These are phyloP conservation scores for Grus americana DNA, from an alignment of 2,113 vertebrate genomes.

Conservation along the genomic window DNA sequence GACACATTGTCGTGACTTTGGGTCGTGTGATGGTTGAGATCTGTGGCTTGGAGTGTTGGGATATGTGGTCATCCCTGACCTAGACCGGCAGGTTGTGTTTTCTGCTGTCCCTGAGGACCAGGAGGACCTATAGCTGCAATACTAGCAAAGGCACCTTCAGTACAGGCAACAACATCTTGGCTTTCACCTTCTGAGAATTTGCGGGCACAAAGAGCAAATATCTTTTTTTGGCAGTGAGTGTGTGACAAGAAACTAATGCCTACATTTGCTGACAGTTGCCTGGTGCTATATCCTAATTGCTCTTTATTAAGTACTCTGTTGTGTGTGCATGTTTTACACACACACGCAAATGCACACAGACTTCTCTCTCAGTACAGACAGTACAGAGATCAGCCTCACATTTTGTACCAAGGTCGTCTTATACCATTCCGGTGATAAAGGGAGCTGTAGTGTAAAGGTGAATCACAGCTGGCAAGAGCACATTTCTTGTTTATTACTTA, in stretches of 20 bases:
- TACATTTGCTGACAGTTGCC: neutral
- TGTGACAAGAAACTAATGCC: neutral
- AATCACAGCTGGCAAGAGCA: neutral
- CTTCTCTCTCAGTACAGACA: neutral
- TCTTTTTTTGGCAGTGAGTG: neutral
- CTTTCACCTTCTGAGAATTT: neutral
- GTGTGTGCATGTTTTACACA: neutral
- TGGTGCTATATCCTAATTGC: neutral
- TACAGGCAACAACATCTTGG: neutral
- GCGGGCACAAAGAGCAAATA: neutral
- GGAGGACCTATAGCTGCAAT: neutral
- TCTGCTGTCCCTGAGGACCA: neutral
- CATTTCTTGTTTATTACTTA: neutral
- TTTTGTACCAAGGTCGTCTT: neutral
- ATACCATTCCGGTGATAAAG: neutral
- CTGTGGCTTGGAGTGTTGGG: neutral
- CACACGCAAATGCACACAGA: neutral
- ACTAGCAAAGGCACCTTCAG: neutral
- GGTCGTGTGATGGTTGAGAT: neutral
- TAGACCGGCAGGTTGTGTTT: neutral
- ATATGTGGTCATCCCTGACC: neutral
- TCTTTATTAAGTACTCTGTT: neutral
- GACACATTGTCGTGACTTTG: fast-evolving
- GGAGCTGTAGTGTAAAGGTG: neutral
- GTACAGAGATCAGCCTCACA: neutral